These are phyloP conservation scores for Sphinx pinastri DNA, from an alignment of 2,888 invertebrate species.

Conservation along the genomic window DNA sequence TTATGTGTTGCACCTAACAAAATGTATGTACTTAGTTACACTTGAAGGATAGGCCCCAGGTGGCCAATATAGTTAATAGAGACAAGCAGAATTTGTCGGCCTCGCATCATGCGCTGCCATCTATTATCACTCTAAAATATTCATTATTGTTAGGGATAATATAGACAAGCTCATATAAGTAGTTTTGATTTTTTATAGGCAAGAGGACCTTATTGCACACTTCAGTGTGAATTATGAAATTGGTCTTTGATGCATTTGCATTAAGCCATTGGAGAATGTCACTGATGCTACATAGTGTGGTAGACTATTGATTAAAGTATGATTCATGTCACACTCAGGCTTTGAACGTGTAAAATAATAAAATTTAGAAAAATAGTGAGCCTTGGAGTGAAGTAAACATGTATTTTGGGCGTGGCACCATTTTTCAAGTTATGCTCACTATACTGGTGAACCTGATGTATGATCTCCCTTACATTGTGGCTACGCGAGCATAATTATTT, in stretches of 20 bases:
- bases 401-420: constrained; percentile 6
- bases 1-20: constrained; percentile 2
- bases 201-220: not conserved
- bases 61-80: not conserved
- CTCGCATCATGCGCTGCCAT: not conserved
- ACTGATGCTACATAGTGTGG: constrained; percentile 3
- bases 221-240: not conserved
- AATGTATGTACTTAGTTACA: constrained; percentile 13
- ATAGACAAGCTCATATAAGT: constrained; percentile 20
- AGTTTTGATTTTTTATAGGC: constrained; percentile 4
- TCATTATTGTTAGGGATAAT: constrained; percentile 21
- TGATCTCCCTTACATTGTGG: constrained; percentile 22
- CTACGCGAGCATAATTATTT: constrained; percentile 2
- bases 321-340: constrained; percentile 14
- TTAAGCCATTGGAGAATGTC: not conserved
- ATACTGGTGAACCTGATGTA: constrained; percentile 19
- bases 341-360: not conserved
- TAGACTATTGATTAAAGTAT: not conserved
- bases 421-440: constrained; percentile 4
- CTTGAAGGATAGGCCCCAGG: not conserved
- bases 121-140: constrained; percentile 23
- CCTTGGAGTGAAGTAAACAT: not conserved
- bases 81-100: not conserved
- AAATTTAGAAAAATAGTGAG: not conserved
- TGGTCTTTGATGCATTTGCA: not conserved